phyloP scores from a whole-genome alignment of 2,113 vertebrate species.

The Anolis sagrei region DNA sequence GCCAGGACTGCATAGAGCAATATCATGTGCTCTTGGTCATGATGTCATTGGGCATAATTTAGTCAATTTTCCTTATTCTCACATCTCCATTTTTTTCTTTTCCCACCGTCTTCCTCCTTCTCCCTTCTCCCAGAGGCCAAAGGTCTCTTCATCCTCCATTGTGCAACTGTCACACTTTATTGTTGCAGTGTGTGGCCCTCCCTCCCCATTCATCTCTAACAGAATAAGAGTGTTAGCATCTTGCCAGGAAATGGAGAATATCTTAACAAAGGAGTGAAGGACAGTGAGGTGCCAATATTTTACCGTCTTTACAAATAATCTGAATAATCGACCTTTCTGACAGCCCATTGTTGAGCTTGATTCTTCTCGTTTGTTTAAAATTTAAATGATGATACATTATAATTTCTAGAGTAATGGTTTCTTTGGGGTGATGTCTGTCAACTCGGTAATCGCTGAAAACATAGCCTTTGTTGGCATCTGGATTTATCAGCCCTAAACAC shows the following conservation, averaged over 20 bases:
- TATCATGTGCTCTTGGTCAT: neutral
- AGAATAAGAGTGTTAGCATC: neutral
- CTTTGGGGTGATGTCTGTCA: conserved; percentile 60
- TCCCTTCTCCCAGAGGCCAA: neutral
- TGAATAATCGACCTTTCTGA: conserved; percentile 20
- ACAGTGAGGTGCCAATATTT: conserved; percentile 13
- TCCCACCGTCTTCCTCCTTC: neutral
- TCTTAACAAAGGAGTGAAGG: neutral
- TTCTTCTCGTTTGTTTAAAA: conserved; percentile 56
- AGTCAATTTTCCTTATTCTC: conserved; percentile 10
- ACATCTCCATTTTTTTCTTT: neutral
- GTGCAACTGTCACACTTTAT: neutral
- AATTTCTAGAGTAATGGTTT: conserved; percentile 48
- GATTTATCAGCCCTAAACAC: conserved; percentile 71
- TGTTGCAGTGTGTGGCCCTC: neutral
- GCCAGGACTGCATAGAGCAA: neutral
- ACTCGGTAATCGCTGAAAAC: conserved; percentile 54
- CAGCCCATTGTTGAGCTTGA: conserved; percentile 54
- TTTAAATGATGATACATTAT: conserved; percentile 59
- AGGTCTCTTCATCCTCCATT: conserved; percentile 11
- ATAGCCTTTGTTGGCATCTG: conserved; percentile 45
- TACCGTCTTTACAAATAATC: conserved; percentile 8
- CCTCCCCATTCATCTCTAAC: conserved; percentile 4
- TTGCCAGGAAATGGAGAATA: neutral
- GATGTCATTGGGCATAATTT: neutral